Evolutionary conservation across 2,888 invertebrate genomes (phyloP), one percentile per base, ranked within the genome.

Genomic region (Drosophila pseudotalamancana): DNA sequence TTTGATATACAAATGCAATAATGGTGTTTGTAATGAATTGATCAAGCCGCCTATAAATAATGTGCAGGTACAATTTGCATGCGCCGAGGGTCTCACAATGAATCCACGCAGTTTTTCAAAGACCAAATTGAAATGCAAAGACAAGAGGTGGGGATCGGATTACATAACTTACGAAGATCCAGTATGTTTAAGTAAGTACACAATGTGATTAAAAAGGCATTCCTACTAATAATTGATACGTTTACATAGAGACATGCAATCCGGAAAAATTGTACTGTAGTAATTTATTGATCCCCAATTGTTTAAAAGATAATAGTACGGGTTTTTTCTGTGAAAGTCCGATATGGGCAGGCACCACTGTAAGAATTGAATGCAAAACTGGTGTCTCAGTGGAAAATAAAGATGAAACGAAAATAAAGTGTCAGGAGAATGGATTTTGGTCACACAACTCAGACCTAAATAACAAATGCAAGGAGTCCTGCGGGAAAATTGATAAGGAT

Each of bases 381-480:
- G 40, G 74, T 8, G n/a, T 46, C 11, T n/a, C n/a, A n/a, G n/a
- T n/a, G n/a, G n/a, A n/a, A 11, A 14, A 27, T 9, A 2, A 0
- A 14, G 0, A 0, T 6, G 6, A 1, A 11, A 2, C 0, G 1
- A 11, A 1, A 2, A 8, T 39, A 1, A 0, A 0, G 0, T 72
- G 69, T n/a, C 16, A 11, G 4, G 19, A 21, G 0, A 2, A 55
- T 50, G 76, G 60, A 19, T 53, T 3, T 2, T 75, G 72, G 60
- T 0, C 12, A 1, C 4, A 18, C 0, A 31, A 0, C 1, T 3
- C 23, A 6, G 14, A 29, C 2, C 12, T 62, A 16, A n/a, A 35
- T 4, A 3, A 42, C 0, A 43, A 11, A 6, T 59, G 62, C 11
- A 0, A 6, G 19, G 14, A 35, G 6, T 1, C 12, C 9, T 49